phyloP scores from a whole-genome alignment of 2,888 invertebrate species.

The Aethes cnicana region DNA sequence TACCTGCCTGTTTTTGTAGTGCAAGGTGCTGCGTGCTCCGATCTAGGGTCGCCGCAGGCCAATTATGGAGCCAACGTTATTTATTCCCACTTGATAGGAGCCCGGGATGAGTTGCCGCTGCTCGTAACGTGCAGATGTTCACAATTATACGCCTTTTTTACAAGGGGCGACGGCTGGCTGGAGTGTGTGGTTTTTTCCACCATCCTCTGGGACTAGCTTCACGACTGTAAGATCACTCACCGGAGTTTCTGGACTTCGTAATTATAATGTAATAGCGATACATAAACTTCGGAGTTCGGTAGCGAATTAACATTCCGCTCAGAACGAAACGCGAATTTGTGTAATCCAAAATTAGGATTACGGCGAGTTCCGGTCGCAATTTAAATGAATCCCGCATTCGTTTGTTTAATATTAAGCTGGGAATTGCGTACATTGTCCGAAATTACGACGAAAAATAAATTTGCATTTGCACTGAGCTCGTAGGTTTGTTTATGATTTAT shows the following conservation, averaged over 20 bases:
- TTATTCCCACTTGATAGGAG: conserved; percentile 38
- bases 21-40: conserved; percentile 26
- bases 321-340: conserved; percentile 12
- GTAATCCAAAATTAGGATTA: conserved; percentile 22
- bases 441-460: conserved; percentile 7
- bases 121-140: conserved; percentile 64
- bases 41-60: conserved; percentile 33
- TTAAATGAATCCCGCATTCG: conserved; percentile 14
- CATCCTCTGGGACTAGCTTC: conserved; percentile 1
- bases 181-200: conserved; percentile 34
- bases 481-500: not conserved
- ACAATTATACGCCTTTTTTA: conserved; percentile 53
- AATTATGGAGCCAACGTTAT: conserved; percentile 49
- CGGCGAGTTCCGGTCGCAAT: conserved; percentile 22
- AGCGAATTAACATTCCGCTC: conserved; percentile 23
- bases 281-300: conserved; percentile 8
- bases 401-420: conserved; percentile 24
- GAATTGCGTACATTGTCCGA: not conserved
- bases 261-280: conserved; percentile 12
- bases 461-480: not conserved
- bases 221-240: conserved; percentile 4
- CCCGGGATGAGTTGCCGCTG: conserved; percentile 48
- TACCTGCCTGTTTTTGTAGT: conserved; percentile 20
- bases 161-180: conserved; percentile 46
- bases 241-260: conserved; percentile 11